Percentiles rank a stretch among this genome's conserved stretches.
phyloP scores from a whole-genome alignment of 2,888 invertebrate species.

The Catonia carolina region DNA sequence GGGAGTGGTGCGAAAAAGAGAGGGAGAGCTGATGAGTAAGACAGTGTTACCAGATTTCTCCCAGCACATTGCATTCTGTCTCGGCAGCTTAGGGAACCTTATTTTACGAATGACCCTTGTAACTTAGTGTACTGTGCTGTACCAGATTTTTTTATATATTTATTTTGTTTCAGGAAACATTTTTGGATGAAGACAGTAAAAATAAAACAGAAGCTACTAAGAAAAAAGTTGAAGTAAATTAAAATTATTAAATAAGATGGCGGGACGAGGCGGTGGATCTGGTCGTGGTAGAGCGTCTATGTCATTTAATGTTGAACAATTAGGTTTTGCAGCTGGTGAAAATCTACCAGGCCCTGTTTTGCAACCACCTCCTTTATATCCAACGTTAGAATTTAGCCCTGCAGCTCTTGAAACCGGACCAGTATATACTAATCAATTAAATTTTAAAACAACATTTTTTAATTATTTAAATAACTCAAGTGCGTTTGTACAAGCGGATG shows the following conservation, averaged over 20 bases:
- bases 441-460: conserved; percentile 20
- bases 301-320: conserved; percentile 42
- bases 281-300: conserved; percentile 40
- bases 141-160: conserved; percentile 17
- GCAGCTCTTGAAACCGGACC: conserved; percentile 40
- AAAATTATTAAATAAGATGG: conserved; percentile 34
- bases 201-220: conserved; percentile 38
- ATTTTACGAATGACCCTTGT: too few species aligned
- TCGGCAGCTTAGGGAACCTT: too few species aligned
- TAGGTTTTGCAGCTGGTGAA: conserved; percentile 42
- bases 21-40: too few species aligned
- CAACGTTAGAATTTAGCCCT: conserved; percentile 45
- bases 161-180: conserved; percentile 31
- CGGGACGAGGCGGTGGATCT: conserved; percentile 37
- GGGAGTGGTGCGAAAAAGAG: too few species aligned
- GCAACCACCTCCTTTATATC: conserved; percentile 45
- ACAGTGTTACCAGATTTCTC: too few species aligned
- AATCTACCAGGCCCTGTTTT: conserved; percentile 40
- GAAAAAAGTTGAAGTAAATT: conserved; percentile 39
- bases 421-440: conserved; percentile 15
- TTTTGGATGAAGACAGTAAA: conserved; percentile 37
- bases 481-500: conserved; percentile 3
- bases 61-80: too few species aligned
- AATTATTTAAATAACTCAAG: conserved; percentile 20
- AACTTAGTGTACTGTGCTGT: too few species aligned